Conservation (phyloP, 2,888 invertebrate genomes). For the Oscheius sp. region DNA sequence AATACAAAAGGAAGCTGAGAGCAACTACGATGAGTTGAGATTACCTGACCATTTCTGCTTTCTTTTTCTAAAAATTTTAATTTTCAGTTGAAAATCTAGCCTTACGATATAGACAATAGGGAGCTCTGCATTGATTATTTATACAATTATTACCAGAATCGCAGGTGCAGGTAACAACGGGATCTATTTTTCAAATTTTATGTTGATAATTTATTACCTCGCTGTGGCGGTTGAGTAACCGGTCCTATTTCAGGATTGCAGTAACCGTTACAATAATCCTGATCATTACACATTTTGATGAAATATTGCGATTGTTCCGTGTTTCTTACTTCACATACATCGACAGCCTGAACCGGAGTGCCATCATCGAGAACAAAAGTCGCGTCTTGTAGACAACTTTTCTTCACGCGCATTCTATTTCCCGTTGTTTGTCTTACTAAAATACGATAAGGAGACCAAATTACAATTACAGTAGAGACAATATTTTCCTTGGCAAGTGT, state of each 20-base stretch:
- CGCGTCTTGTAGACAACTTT: constrained; percentile 38
- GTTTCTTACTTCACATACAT: constrained; percentile 46
- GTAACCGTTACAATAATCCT: constrained; percentile 42
- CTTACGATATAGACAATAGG: constrained; percentile 43
- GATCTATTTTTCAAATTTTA: constrained; percentile 31
- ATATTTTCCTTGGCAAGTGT: constrained; percentile 40
- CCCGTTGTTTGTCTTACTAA: constrained; percentile 38
- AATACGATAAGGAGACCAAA: background rate
- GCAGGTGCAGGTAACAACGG: constrained; percentile 40
- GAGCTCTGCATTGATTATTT: constrained; percentile 39
- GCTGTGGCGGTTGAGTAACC: constrained; percentile 32
- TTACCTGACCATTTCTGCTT: background rate
- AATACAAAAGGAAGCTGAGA: constrained; percentile 34
- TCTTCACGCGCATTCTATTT: constrained; percentile 37
- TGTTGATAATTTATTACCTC: constrained; percentile 28
- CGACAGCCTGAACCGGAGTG: constrained; percentile 35
- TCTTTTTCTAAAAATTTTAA: background rate
- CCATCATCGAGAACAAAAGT: constrained; percentile 39
- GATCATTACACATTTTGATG: constrained; percentile 48
- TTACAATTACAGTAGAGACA: constrained; percentile 40
- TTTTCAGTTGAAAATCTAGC: background rate
- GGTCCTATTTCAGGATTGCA: constrained; percentile 36
- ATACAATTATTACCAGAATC: constrained; percentile 37
- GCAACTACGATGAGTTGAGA: constrained; percentile 33
- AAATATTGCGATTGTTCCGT: constrained; percentile 38